Evolutionary conservation across 2,797 vertebrate genomes (phyloP).

Genomic region (Delichon dasypus): DNA sequence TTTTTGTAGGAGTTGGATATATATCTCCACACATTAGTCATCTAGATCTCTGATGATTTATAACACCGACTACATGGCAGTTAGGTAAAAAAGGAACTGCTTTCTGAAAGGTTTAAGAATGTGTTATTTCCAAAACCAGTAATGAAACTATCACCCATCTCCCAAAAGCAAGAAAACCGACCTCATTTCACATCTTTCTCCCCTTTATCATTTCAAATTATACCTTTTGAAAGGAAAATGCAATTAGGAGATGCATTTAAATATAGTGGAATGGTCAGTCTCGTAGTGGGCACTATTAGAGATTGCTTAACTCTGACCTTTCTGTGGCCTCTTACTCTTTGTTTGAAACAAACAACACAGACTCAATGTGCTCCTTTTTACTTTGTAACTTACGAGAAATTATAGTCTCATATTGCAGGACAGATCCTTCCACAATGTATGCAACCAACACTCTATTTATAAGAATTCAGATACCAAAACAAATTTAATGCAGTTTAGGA

Average conservation of each 20-base stretch:
- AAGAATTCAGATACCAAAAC: neutral
- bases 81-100: neutral
- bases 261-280: neutral
- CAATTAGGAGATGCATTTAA: neutral
- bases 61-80: neutral
- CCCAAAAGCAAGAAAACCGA: neutral
- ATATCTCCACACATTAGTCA: neutral
- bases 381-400: neutral
- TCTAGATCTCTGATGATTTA: neutral
- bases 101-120: neutral
- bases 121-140: neutral
- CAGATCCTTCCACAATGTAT: neutral
- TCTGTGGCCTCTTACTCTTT: neutral
- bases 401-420: neutral
- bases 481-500: neutral
- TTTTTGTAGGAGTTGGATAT: neutral
- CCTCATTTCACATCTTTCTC: neutral
- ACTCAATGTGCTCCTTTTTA: neutral
- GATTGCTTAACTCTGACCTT: neutral
- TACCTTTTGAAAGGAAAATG: neutral
- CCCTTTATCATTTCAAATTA: neutral
- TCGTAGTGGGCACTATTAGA: neutral
- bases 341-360: neutral
- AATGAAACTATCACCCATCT: neutral
- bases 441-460: neutral